Evolutionary conservation across 1,140 invertebrate species (phyloP), one percentile per base, ranked within the genome.

Genomic region (Bombus vancouverensis): DNA sequence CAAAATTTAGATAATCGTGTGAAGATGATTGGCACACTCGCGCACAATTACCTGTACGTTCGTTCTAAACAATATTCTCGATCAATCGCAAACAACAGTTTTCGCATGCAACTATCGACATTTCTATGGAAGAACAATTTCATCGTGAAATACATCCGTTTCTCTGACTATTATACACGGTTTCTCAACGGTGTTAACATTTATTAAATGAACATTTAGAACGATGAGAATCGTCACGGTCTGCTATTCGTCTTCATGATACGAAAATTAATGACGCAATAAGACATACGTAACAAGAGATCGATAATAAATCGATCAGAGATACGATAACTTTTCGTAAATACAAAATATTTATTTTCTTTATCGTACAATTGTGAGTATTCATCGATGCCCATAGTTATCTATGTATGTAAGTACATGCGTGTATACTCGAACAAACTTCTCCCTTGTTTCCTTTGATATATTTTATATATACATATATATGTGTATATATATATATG

Each of bases 281-380:
- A 42, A 44, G 28, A 32, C 42, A n/a, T 10, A 62, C 12, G 32
- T 44, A 18, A 25, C 4, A 1, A 59, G 53, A 77, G 32, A 42
- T 32, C 12, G 74, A 76, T 28, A 28, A 76, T 22, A 42, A 32
- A 62, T 62, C 37, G n/a, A 47, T 42, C 57, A 13, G 15, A 42
- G 9, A 65, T 78, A 32, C 3, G 1, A 59, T 25, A 76, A 77
- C 22, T 28, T 75, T 66, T 74, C 32, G 18, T 68, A 32, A 70
- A 71, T 82, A 87, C 12, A 89, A 83, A 89, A 89, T 85, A 70
- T 81, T 89, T 89, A 89, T 90, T 85, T 89, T 37, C n/a, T 71
- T 42, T 37, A 8, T 28, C n/a, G 42, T 87, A 84, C 76, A 75
- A 73, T 72, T 18, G 25, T 86, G 77, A 87, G 34, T 80, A 87